Evolutionary conservation across 2,888 invertebrate species (phyloP).

Genomic region (Psylliodes chrysocephalus): DNA sequence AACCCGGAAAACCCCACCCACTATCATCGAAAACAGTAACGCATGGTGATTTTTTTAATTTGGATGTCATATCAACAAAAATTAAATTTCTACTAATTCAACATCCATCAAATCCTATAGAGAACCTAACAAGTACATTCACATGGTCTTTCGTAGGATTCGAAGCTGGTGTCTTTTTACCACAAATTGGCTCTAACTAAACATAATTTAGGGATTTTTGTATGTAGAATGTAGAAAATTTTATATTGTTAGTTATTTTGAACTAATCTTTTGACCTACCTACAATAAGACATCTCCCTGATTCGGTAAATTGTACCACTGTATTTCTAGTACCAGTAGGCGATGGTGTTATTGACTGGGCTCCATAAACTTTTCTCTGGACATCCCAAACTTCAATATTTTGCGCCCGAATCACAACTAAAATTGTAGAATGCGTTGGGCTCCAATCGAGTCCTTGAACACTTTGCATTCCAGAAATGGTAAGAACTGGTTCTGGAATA

Average conservation of each 20-base stretch:
- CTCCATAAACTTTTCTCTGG: constrained; percentile 75
- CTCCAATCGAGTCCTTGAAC: constrained; percentile 74
- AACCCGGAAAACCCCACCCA: no score
- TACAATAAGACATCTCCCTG: constrained; percentile 71
- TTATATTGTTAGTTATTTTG: no score
- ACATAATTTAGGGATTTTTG: no score
- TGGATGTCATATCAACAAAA: no score
- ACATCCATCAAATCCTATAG: not conserved
- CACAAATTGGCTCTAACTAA: no score
- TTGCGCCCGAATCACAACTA: constrained; percentile 74
- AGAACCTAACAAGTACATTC: not conserved
- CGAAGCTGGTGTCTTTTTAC: no score
- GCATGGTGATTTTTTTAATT: no score
- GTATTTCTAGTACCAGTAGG: constrained; percentile 65
- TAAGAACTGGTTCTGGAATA: constrained; percentile 65
- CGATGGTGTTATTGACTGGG: constrained; percentile 70
- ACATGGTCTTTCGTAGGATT: no score
- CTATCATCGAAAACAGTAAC: no score
- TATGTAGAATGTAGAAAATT: no score
- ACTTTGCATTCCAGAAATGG: constrained; percentile 65
- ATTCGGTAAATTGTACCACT: constrained; percentile 71
- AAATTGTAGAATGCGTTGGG: constrained; percentile 78
- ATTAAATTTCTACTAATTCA: no score
- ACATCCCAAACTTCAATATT: constrained; percentile 83
- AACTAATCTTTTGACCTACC: not conserved